These are phyloP conservation scores for Apoda limacodes DNA, from an alignment of 2,888 invertebrate genomes.

Conservation along the genomic window DNA sequence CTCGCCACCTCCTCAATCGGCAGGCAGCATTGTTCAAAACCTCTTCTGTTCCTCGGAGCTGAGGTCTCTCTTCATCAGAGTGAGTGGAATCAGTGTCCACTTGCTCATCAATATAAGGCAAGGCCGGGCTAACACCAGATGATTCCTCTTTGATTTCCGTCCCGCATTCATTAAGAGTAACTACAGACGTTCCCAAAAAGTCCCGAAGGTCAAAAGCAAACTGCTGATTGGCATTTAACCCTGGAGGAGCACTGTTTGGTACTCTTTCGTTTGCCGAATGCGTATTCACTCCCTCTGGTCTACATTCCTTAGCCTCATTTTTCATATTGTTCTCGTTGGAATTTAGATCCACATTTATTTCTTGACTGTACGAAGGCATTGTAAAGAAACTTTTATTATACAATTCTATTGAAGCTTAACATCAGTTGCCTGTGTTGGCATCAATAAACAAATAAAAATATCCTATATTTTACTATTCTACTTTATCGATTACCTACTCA, in stretches of 20 bases:
- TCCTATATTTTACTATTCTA: too few relatives aligned
- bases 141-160: conserved; percentile 23
- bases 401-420: too few relatives aligned
- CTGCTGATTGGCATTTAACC: conserved; percentile 42
- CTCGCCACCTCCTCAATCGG: conserved; percentile 60
- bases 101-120: conserved; percentile 54
- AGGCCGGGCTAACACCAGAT: conserved; percentile 30
- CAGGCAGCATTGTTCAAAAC: conserved; percentile 57
- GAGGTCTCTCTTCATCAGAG: conserved; percentile 45
- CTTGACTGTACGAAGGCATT: conserved; percentile 58
- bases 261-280: conserved; percentile 26
- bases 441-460: too few relatives aligned
- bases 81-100: conserved; percentile 33
- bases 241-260: conserved; percentile 32
- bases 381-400: too few relatives aligned
- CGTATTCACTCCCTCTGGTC: conserved; percentile 18
- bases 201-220: conserved; percentile 51
- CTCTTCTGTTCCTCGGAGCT: conserved; percentile 43
- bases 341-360: conserved; percentile 53
- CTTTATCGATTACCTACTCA: too few relatives aligned
- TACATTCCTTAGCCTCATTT: conserved; percentile 34
- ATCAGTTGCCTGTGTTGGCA: too few relatives aligned
- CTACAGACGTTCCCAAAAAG: conserved; percentile 36
- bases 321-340: conserved; percentile 44
- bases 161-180: not conserved